Evolutionary conservation across 2,113 vertebrate species (phyloP).

Genomic region (Urocynchramus pylzowi): DNA sequence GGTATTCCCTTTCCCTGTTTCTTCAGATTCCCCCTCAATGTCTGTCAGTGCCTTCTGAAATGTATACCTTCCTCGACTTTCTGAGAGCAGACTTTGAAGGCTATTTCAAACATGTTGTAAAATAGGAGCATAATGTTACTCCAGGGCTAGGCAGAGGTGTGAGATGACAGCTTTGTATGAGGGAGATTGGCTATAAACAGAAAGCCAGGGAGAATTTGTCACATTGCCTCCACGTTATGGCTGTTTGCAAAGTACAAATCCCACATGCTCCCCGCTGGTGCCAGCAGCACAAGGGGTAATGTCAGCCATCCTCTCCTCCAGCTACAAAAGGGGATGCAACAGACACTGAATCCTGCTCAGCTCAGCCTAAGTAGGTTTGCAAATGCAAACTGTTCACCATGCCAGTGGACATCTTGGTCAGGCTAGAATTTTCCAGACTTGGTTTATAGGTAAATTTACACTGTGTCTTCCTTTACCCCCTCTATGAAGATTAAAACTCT

Average conservation of each 20-base stretch:
- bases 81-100: not conserved
- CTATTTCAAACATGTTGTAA: not conserved
- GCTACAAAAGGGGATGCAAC: not conserved
- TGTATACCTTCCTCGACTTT: not conserved
- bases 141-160: slow-evolving; percentile 21
- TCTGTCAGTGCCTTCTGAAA: not conserved
- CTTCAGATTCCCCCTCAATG: not conserved
- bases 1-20: not conserved
- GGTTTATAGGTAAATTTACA: not conserved
- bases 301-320: not conserved
- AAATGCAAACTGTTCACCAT: not conserved
- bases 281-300: not conserved
- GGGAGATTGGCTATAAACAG: slow-evolving; percentile 30
- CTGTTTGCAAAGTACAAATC: slow-evolving; percentile 16
- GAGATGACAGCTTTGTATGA: slow-evolving; percentile 33
- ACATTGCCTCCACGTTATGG: not conserved
- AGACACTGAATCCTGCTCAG: not conserved
- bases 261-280: accelerated
- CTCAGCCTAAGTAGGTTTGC: not conserved
- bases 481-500: not conserved
- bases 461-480: not conserved
- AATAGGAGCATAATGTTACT: slow-evolving; percentile 42
- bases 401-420: not conserved
- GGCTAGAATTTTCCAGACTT: not conserved
- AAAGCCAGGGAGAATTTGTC: not conserved